Evolutionary conservation across 2,888 invertebrate species (phyloP), one percentile per base, ranked within the genome.

Genomic region (Oscheius onirici): DNA sequence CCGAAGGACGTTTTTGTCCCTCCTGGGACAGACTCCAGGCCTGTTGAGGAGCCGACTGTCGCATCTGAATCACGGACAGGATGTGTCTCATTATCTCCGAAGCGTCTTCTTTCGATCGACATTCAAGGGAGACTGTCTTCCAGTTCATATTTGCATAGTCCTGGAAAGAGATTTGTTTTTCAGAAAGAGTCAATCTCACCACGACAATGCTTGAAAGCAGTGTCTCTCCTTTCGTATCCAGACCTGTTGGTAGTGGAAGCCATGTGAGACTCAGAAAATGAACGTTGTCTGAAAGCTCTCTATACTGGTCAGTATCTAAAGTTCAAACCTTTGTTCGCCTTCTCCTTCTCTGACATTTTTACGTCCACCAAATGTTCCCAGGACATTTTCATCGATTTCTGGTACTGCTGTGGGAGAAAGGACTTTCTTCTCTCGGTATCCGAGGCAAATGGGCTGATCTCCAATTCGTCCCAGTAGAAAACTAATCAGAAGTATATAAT

Each of bases 381-480:
- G 20, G 75, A 71, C 17, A 79, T 75, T 41, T 71, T 73, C 0
- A 73, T 75, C 2, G 60, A 41, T 49, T 79, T 79, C 46, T 79
- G 79, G 52, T 79, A 79, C 5, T 76, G 75, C 44, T 79, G 76
- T 3, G 79, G 79, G 6, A 79, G 68, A 28, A 79, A 78, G 0
- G 78, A 72, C 20, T 57, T 49, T 6, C 70, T 40, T 28, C 70
- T 22, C 13, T 70, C 70, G 34, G 57, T 72, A 43, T 81, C 76
- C 3, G 74, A 68, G 13, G 60, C 34, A 41, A 65, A 70, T 5
- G 76, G 78, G 13, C 73, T 74, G 26, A 81, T 70, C 67, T 78
- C 81, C 26, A 81, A 72, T 40, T 73, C 73, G 17, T 76, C 75
- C 75, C 79, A 79, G 5, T 77, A 75, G 34, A 81, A 65, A 1